A percentile compares a stretch with the other conserved stretches of the same genome.
Conservation (phyloP, 2,888 invertebrate species). For the Schizaphis graminum region DNA sequence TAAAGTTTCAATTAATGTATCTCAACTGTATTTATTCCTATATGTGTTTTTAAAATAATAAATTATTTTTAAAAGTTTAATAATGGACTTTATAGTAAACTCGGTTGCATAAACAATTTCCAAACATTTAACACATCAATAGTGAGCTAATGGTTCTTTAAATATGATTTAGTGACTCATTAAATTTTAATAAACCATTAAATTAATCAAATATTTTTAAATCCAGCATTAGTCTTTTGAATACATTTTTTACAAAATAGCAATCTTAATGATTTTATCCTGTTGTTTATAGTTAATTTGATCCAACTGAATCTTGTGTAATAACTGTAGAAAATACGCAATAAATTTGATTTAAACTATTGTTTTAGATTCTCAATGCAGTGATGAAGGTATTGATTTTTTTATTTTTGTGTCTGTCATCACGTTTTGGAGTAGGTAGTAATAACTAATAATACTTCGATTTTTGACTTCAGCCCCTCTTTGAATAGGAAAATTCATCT, state of each 20-base stretch:
- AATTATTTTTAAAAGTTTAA: neutral
- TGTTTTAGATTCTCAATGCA: too few relatives aligned
- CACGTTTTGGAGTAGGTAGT: too few relatives aligned
- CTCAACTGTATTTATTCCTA: neutral
- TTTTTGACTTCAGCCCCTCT: too few relatives aligned
- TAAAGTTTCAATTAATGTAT: neutral
- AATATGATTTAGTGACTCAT: neutral
- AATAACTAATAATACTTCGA: too few relatives aligned
- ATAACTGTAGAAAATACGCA: neutral
- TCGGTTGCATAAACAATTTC: neutral
- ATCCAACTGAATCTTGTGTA: neutral
- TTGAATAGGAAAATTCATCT: too few relatives aligned
- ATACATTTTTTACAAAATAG: neutral
- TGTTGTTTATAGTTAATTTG: neutral
- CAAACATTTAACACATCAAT: neutral
- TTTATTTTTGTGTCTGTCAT: too few relatives aligned
- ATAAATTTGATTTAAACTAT: neutral
- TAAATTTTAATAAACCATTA: neutral
- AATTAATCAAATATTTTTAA: neutral
- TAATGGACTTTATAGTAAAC: neutral
- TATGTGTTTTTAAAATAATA: neutral
- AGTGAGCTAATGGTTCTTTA: neutral
- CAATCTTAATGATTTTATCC: neutral
- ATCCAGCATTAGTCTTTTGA: neutral
- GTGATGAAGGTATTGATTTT: too few relatives aligned